These are phyloP conservation scores for Andricus quercusramuli DNA, from an alignment of 2,888 invertebrate species.

Conservation along the genomic window DNA sequence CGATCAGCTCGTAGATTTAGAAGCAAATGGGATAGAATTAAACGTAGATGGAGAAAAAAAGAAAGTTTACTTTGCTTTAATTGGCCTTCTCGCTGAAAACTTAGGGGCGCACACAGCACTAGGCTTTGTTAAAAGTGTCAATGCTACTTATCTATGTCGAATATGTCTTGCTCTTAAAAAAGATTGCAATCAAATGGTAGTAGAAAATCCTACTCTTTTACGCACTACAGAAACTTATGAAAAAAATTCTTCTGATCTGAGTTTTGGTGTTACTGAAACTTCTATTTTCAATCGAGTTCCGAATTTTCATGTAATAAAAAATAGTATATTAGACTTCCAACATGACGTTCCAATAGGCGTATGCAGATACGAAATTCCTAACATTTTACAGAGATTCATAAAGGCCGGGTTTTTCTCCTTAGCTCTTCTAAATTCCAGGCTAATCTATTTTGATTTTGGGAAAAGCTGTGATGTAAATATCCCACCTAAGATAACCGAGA, in stretches of 20 bases:
- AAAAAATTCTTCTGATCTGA: background rate
- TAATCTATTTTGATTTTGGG: background rate
- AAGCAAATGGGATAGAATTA: background rate
- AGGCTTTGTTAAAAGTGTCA: background rate
- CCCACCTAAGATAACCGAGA: background rate
- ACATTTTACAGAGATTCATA: background rate
- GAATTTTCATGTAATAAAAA: background rate
- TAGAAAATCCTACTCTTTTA: background rate
- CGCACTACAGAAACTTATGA: background rate
- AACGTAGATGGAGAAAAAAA: background rate
- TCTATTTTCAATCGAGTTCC: slow-evolving; percentile 9
- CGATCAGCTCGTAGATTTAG: background rate
- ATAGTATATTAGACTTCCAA: background rate
- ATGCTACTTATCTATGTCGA: background rate
- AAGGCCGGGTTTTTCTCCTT: background rate
- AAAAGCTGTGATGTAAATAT: background rate
- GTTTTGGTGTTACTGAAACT: background rate
- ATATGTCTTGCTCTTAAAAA: background rate
- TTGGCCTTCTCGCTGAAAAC: background rate
- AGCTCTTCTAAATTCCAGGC: background rate
- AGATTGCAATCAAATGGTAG: background rate
- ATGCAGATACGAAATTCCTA: slow-evolving; percentile 6
- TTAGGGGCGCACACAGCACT: slow-evolving; percentile 5
- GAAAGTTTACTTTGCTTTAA: background rate
- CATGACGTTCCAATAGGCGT: slow-evolving; percentile 6